These are phyloP conservation scores for Nesogale talazaci DNA, from an alignment of 2,113 vertebrate species.

Conservation along the genomic window DNA sequence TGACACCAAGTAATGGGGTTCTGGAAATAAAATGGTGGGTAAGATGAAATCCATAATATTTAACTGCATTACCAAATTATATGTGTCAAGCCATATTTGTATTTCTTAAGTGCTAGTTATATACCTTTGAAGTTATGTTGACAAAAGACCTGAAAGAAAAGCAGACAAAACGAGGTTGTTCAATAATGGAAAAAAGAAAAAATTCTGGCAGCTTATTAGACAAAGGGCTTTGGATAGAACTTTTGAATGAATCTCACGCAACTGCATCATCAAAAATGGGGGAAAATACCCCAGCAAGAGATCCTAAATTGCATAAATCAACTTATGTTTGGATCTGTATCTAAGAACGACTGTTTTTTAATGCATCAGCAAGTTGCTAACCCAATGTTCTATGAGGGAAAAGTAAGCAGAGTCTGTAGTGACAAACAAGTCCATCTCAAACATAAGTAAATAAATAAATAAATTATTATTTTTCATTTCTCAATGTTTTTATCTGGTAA, in stretches of 20 bases:
- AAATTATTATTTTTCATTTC: neutral
- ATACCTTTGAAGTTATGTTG: slow-evolving; percentile 56
- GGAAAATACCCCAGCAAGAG: neutral
- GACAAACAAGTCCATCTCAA: too few relatives aligned
- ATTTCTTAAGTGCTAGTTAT: slow-evolving; percentile 57
- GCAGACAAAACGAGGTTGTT: neutral
- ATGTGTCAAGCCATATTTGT: slow-evolving; percentile 61
- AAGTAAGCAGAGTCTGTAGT: neutral
- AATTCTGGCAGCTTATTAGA: neutral
- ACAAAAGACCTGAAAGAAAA: slow-evolving; percentile 52
- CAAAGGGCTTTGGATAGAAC: neutral
- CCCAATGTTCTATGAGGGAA: neutral
- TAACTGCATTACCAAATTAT: slow-evolving; percentile 68
- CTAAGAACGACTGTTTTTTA: neutral
- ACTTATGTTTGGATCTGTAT: neutral
- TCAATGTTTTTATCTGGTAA: neutral
- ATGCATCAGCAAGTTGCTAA: neutral
- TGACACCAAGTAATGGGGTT: slow-evolving; percentile 68
- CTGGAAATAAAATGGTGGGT: slow-evolving; percentile 64
- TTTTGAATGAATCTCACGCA: slow-evolving; percentile 8
- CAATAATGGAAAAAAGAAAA: neutral
- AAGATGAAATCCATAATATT: slow-evolving; percentile 70
- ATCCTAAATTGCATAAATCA: neutral
- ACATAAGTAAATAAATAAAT: too few relatives aligned
- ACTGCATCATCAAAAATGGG: neutral